phyloP scores from a whole-genome alignment of 2,888 invertebrate species.

The Norana najaformis region DNA sequence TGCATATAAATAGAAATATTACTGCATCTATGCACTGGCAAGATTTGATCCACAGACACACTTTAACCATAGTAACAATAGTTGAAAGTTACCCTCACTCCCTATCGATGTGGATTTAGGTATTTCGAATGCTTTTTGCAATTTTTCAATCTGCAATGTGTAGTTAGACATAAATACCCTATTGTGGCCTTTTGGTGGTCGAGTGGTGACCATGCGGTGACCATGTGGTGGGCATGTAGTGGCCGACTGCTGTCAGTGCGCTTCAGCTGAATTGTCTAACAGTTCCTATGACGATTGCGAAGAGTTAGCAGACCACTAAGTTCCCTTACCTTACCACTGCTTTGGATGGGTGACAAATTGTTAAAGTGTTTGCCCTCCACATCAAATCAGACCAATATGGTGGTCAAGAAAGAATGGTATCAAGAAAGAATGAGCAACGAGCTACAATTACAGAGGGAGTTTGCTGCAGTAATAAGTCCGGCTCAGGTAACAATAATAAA shows the following conservation, averaged over 20 bases:
- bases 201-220: no score
- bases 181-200: neutral
- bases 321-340: neutral
- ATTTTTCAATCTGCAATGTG: neutral
- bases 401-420: neutral
- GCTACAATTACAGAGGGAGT: neutral
- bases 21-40: neutral
- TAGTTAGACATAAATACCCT: neutral
- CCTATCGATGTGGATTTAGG: neutral
- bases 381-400: neutral
- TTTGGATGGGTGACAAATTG: neutral
- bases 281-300: neutral
- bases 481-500: neutral
- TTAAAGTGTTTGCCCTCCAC: neutral
- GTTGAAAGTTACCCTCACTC: neutral
- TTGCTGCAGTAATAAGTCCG: neutral
- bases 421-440: neutral
- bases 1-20: neutral
- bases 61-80: neutral
- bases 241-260: neutral
- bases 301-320: neutral
- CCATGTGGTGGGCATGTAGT: neutral
- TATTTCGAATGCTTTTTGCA: neutral
- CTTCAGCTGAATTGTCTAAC: neutral
- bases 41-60: neutral